A percentile compares a stretch with the other conserved stretches of the same genome.
Conservation (phyloP, 2,797 vertebrate genomes). For the Galago senegalensis region DNA sequence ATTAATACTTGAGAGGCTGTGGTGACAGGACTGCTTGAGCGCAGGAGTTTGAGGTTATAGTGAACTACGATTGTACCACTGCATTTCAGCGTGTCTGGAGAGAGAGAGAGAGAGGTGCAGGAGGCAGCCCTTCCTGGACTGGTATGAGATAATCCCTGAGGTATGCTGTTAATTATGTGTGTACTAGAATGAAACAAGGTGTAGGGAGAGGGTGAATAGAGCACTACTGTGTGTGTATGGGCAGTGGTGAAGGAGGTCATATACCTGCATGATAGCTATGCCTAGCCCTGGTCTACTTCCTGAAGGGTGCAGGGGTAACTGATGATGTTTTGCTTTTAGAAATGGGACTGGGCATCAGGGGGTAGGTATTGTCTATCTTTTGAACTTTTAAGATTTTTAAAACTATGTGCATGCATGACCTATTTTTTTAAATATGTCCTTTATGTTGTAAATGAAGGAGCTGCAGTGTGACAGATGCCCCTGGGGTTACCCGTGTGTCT, state of each 20-base stretch:
- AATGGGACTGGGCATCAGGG: neutral
- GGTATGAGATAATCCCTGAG: neutral
- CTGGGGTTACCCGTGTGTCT: neutral
- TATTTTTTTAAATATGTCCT: neutral
- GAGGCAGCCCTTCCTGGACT: neutral
- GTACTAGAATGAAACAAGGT: neutral
- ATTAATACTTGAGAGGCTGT: neutral
- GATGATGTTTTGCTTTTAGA: conserved; percentile 26
- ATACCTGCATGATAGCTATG: neutral
- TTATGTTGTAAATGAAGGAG: neutral
- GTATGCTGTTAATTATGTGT: neutral
- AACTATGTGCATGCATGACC: neutral
- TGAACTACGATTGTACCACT: neutral
- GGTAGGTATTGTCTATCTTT: neutral
- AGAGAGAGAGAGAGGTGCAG: too few relatives aligned
- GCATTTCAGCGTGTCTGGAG: neutral
- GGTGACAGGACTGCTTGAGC: neutral
- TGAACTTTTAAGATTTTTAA: neutral
- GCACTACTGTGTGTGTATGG: neutral
- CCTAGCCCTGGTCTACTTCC: neutral
- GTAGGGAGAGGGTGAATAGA: neutral
- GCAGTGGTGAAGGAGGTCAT: neutral
- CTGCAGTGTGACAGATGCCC: neutral
- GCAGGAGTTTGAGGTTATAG: neutral
- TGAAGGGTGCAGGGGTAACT: neutral